Evolutionary conservation across 2,113 vertebrate species (phyloP).

Genomic region (Macroglossus sobrinus): DNA sequence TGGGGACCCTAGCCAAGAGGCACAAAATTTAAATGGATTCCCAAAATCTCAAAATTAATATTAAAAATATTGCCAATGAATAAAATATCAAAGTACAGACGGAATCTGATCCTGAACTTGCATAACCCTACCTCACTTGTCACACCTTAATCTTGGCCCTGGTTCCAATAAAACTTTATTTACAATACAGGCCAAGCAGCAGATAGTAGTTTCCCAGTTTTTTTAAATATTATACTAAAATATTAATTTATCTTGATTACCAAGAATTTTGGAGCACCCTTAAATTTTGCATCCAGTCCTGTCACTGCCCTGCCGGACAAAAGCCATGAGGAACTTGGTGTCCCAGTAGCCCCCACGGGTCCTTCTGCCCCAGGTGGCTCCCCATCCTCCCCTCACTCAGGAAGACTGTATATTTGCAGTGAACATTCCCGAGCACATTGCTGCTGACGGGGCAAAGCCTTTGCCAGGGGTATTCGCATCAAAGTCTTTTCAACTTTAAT

Average conservation of each 20-base stretch:
- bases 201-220: not conserved
- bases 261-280: not conserved
- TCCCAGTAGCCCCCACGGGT: not conserved
- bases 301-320: accelerated
- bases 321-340: not conserved
- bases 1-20: not conserved
- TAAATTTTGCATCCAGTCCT: not conserved
- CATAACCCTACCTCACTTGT: not conserved
- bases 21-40: not conserved
- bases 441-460: conserved; percentile 74
- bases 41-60: not conserved
- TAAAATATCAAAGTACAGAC: not conserved
- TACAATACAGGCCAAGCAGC: not conserved
- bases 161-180: conserved; percentile 45
- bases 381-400: accelerated
- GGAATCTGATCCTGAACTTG: not conserved
- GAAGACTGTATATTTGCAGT: conserved; percentile 26
- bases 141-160: not conserved
- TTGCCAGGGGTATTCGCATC: conserved; percentile 71
- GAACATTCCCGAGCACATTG: conserved; percentile 12
- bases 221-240: not conserved
- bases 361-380: accelerated
- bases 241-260: not conserved
- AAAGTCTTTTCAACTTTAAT: conserved; percentile 80
- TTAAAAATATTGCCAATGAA: not conserved